Conservation (phyloP, 2,888 invertebrate genomes). For the Trimorus sp. region DNA sequence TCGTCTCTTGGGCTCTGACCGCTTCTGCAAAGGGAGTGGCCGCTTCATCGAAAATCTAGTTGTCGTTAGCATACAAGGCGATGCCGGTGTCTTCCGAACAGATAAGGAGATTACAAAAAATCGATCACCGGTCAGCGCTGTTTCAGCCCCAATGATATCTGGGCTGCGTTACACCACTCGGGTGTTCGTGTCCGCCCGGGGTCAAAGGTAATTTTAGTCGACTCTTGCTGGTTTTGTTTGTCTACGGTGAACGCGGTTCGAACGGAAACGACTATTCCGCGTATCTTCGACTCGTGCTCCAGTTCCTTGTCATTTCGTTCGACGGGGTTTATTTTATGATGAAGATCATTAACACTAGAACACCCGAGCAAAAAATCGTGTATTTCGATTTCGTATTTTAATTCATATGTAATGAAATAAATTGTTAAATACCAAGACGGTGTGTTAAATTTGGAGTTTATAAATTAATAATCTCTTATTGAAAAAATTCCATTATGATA, state of each 20-base stretch:
- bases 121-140: conserved; percentile 36
- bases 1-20: conserved; percentile 79
- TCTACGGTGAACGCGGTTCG: too few species aligned
- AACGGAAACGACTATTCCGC: too few species aligned
- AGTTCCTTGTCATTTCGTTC: too few species aligned
- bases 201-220: background rate
- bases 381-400: too few species aligned
- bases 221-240: background rate
- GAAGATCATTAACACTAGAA: conserved; percentile 4
- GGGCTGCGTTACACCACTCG: conserved; percentile 2
- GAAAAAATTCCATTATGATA: too few species aligned
- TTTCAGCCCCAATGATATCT: conserved; percentile 33
- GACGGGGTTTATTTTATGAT: background rate
- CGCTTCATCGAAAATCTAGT: conserved; percentile 74
- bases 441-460: too few species aligned
- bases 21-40: conserved; percentile 78
- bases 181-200: background rate
- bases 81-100: conserved; percentile 54
- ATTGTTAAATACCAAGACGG: too few species aligned
- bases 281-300: background rate
- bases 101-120: conserved; percentile 60
- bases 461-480: too few species aligned
- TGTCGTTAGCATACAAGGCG: conserved; percentile 75
- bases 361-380: too few species aligned
- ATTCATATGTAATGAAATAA: too few species aligned